Percentiles rank a stretch among this genome's conserved stretches.
Evolutionary conservation across 2,888 invertebrate species (phyloP).

Genomic region (Augochlorella aurata): DNA sequence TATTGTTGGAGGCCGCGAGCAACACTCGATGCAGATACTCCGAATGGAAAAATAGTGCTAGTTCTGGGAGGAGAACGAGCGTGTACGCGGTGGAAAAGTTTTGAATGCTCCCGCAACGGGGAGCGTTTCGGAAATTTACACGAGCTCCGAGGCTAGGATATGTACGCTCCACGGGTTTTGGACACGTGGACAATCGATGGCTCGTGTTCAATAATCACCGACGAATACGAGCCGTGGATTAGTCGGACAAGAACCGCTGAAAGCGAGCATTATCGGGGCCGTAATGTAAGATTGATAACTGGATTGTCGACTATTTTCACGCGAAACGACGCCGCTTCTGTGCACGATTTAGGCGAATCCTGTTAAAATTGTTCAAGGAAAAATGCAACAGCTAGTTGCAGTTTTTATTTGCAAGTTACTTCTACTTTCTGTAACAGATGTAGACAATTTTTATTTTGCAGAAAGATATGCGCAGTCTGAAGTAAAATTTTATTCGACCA

Average conservation of each 20-base stretch:
- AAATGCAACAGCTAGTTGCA: no score
- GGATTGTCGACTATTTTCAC: neutral
- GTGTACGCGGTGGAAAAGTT: conserved; percentile 19
- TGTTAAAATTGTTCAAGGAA: no score
- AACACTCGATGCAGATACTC: conserved; percentile 24
- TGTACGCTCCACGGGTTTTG: neutral
- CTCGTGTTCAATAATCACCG: conserved; percentile 31
- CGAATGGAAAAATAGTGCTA: conserved; percentile 38
- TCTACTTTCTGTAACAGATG: no score
- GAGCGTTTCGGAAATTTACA: conserved; percentile 35
- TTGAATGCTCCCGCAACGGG: conserved; percentile 7
- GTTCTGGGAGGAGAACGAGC: neutral
- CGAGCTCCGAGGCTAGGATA: conserved; percentile 6
- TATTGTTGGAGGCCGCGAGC: conserved; percentile 35
- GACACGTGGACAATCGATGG: conserved; percentile 41
- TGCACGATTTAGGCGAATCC: neutral
- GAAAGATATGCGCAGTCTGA: no score
- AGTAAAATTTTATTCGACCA: no score
- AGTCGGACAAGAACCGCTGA: neutral
- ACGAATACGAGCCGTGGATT: conserved; percentile 29
- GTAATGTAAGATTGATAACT: neutral
- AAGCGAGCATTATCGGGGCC: conserved; percentile 1
- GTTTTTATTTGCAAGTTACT: no score
- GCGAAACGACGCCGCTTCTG: neutral
- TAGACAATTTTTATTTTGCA: no score